phyloP scores from a whole-genome alignment of 2,888 invertebrate species.

The Thera obeliscata region DNA sequence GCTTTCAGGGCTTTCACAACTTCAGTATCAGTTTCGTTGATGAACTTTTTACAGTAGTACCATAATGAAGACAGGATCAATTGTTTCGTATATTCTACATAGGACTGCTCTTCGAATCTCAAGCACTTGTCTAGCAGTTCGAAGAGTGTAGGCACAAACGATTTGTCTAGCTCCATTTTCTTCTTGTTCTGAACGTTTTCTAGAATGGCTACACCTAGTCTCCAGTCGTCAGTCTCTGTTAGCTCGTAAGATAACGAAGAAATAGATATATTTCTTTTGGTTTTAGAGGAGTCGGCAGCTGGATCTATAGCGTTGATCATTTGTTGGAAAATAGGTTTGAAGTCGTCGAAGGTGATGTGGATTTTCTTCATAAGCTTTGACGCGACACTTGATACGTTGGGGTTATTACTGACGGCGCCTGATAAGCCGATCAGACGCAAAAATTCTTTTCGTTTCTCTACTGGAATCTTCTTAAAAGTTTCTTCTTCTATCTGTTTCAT shows the following conservation, averaged over 20 bases:
- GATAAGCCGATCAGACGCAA: constrained; percentile 82
- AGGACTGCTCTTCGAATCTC: constrained; percentile 91
- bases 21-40: constrained; percentile 67
- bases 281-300: constrained; percentile 64
- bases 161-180: constrained; percentile 87
- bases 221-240: constrained; percentile 89
- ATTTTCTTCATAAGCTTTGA: constrained; percentile 88
- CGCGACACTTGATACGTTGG: constrained; percentile 85
- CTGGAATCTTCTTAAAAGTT: constrained; percentile 80
- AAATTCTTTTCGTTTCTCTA: constrained; percentile 72
- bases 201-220: constrained; percentile 89
- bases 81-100: constrained; percentile 95
- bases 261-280: constrained; percentile 71
- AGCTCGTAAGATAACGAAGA: constrained; percentile 85
- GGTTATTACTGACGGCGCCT: constrained; percentile 84
- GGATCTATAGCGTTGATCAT: constrained; percentile 85
- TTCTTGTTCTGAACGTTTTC: constrained; percentile 95
- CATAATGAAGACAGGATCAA: constrained; percentile 91
- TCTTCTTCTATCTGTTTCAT: constrained; percentile 84
- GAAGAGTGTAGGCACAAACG: constrained; percentile 90
- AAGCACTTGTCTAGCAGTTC: constrained; percentile 91
- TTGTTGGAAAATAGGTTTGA: constrained; percentile 83
- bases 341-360: constrained; percentile 85
- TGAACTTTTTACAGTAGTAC: constrained; percentile 87
- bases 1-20: constrained; percentile 75